Evolutionary conservation across 2,113 vertebrate genomes (phyloP), one percentile per base, ranked within the genome.

Genomic region (Crotalus tigris): DNA sequence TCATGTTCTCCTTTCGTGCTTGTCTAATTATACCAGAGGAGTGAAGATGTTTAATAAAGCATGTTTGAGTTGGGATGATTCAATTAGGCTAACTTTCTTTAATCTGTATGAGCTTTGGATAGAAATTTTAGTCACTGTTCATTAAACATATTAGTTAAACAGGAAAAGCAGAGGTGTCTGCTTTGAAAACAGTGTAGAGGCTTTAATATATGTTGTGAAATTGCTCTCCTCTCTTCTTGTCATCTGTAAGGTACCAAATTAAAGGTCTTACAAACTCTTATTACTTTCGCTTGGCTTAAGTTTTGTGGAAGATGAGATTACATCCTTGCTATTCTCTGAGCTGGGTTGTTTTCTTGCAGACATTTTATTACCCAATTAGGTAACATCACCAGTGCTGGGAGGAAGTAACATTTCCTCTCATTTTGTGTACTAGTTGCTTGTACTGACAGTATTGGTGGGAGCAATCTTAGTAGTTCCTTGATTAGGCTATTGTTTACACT

Each of bases 41-140:
- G 0, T 88, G 57, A n/a, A 95, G 94, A 69, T 87, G 95, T 93
- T 94, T 95, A 97, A 95, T 96, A 97, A 92, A 96, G 85, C 61
- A 23, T 92, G 39, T 92, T 94, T 94, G 89, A 95, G 59, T 85
- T 81, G 87, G 46, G 95, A 69, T 95, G 96, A 96, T 95, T 97
- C 95, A 97, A 94, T 96, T 95, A 96, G 85, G 26, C 90, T 59
- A 54, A 90, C 51, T 96, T 94, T 94, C 93, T 92, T 93, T 94
- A 93, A 96, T 94, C 95, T 96, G 88, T 49, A 1, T 93, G 92
- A 89, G 92, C 92, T 95, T 95, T 92, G 93, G 86, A 95, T 94
- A 87, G 92, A 92, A 91, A 19, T 92, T 93, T 96, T 94, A 92
- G 95, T 95, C 95, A 94, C 92, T 95, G 92, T 93, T 39, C 57